These are phyloP conservation scores for Cotesia congregata DNA, from an alignment of 2,888 invertebrate species.

Conservation along the genomic window DNA sequence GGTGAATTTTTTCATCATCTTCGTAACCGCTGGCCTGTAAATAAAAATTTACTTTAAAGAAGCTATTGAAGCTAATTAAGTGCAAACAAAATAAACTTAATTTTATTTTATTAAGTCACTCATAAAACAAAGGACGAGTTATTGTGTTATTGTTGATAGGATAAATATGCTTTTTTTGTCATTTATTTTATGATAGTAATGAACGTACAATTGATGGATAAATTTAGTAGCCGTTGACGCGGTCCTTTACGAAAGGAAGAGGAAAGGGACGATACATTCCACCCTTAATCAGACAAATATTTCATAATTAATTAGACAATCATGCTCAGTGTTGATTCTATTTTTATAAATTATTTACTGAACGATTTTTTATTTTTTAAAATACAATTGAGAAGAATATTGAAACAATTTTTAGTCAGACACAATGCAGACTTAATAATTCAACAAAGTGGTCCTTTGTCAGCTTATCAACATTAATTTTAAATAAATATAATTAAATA, in stretches of 20 bases:
- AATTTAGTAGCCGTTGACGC: conserved; percentile 64
- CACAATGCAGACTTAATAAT: not conserved
- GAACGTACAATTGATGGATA: conserved; percentile 59
- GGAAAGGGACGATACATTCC: conserved; percentile 65
- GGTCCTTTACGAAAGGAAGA: conserved; percentile 66
- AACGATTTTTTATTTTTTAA: no score
- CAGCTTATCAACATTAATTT: not conserved
- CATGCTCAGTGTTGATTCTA: conserved; percentile 42
- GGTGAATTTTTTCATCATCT: conserved; percentile 85
- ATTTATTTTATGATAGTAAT: conserved; percentile 43
- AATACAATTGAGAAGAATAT: conserved; percentile 25
- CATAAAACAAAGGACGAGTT: conserved; percentile 5
- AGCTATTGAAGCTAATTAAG: not conserved
- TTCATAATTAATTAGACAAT: conserved; percentile 42
- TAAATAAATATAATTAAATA: conserved; percentile 8
- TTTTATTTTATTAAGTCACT: not conserved
- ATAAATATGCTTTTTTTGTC: conserved; percentile 6
- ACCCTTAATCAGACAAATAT: conserved; percentile 64
- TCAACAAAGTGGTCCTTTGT: not conserved
- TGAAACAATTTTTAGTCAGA: conserved; percentile 16
- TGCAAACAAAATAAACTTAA: not conserved
- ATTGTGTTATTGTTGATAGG: not conserved
- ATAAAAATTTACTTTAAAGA: conserved; percentile 34
- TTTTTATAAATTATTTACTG: no score
- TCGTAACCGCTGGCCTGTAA: conserved; percentile 78